Base-by-base conservation (phyloP, 2,113 vertebrate species). In the Gopherus flavomarginatus region DNA sequence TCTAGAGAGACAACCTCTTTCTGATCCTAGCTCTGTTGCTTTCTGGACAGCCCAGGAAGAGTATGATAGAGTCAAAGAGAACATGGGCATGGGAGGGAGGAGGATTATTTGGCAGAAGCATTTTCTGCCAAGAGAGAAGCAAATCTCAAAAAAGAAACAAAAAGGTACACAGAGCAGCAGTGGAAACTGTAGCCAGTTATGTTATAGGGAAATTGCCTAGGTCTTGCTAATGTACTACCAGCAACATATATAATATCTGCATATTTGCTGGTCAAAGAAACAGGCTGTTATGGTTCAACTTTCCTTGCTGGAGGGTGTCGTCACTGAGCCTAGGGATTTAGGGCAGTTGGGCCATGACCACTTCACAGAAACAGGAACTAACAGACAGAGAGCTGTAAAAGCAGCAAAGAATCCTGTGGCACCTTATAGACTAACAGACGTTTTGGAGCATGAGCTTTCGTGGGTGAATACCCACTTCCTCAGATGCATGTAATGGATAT, bases 21-120 rank as follows among this genome's bases (percentile, higher is more conserved):
- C 78, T 85, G 35, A n/a, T 14, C 75, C 90, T 83, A 53, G 52
- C 78, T 54, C 19, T 65, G 69, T 42, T 88, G 49, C 29, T 12
- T 87, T 59, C 26, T 44, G 29, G 38, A 49, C 16, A 24, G 65
- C 21, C 26, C 50, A 81, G 77, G 77, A 59, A 83, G n/a, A 90
- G 49, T 24, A 49, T 0, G 0, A 38, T 49, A 85, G 24, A 29
- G n/a, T 49, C 0, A 0, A 82, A 59, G 53, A 0, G 0, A 12
- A 4, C 62, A 21, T 14, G 35, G 75, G 31, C 79, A 81, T 0
- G 0, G 72, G 52, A 91, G 24, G 27, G 59, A 87, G 81, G 0
- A 56, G 47, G 31, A 69, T 94, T 94, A 82, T 29, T 8, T 6
- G n/a, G 59, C 54, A 91, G 52, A 83, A 86, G 27, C 1, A 21